A percentile compares a stretch with the other conserved stretches of the same genome.
Conservation (phyloP, 2,888 invertebrate species). For the Scaptomyza caliginosa region DNA sequence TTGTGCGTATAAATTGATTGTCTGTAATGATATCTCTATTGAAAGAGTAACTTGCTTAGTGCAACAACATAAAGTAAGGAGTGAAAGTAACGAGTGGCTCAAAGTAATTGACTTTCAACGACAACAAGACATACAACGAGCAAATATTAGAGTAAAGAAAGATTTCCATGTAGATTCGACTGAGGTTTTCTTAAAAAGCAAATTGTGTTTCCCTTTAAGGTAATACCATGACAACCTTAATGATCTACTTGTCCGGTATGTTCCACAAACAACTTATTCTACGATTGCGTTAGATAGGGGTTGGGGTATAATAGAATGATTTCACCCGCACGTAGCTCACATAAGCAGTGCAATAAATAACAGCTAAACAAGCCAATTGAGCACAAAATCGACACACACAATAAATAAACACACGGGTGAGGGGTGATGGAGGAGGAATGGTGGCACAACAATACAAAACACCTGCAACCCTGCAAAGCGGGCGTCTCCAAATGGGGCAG, state of each 20-base stretch:
- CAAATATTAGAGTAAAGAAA: too few relatives aligned
- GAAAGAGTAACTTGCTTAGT: background rate
- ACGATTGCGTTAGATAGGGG: slow-evolving; percentile 9
- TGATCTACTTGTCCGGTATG: background rate
- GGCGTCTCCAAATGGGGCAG: slow-evolving; percentile 38
- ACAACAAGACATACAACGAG: background rate
- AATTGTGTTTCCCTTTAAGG: background rate
- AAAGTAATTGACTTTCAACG: background rate
- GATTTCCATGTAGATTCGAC: too few relatives aligned
- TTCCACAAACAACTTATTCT: background rate
- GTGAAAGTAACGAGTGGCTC: background rate
- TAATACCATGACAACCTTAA: slow-evolving; percentile 1
- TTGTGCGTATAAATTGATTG: slow-evolving; percentile 24
- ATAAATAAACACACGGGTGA: slow-evolving; percentile 6
- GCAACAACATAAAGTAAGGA: background rate
- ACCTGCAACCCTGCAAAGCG: slow-evolving; percentile 60
- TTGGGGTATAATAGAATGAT: background rate
- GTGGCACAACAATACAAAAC: slow-evolving; percentile 52
- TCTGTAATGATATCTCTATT: slow-evolving; percentile 2
- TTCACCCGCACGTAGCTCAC: slow-evolving; percentile 43
- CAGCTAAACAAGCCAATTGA: slow-evolving; percentile 77
- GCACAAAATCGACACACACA: slow-evolving; percentile 44
- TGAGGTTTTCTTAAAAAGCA: too few relatives aligned
- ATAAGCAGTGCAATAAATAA: slow-evolving; percentile 70
- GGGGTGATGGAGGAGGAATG: slow-evolving; percentile 34